A percentile compares a stretch with the other conserved stretches of the same genome.
Evolutionary conservation across 2,888 invertebrate genomes (phyloP).

Genomic region (Pseudococcus longispinus): DNA sequence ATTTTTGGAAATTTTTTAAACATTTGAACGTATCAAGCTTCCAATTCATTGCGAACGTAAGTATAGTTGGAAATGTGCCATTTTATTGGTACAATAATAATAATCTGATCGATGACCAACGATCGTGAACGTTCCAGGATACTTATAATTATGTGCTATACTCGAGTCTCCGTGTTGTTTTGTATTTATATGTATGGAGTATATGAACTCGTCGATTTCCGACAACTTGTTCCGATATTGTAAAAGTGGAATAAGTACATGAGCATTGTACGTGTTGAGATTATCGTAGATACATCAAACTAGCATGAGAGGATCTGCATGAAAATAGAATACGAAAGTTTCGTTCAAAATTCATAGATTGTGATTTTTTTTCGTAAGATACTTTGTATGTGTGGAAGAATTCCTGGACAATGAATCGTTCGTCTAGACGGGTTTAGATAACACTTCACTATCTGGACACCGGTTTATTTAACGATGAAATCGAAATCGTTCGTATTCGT

Average conservation of each 20-base stretch:
- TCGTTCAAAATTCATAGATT: neutral
- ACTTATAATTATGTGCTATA: neutral
- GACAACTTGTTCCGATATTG: neutral
- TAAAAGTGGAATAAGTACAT: neutral
- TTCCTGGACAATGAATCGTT: neutral
- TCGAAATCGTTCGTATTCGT: neutral
- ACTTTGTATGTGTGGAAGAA: neutral
- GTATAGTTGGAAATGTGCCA: neutral
- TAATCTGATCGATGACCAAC: neutral
- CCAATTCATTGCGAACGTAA: neutral
- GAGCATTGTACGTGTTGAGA: neutral
- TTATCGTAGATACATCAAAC: neutral
- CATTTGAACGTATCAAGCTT: neutral
- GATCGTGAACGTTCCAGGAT: neutral
- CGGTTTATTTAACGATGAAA: slow-evolving; percentile 24
- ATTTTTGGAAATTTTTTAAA: too few species aligned
- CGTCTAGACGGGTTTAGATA: slow-evolving; percentile 39
- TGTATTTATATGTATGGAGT: neutral
- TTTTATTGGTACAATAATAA: neutral
- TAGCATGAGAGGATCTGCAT: neutral
- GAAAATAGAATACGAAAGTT: neutral
- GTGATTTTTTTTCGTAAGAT: neutral
- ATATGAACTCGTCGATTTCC: neutral
- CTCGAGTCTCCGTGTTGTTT: neutral
- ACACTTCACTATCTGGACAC: neutral